Conservation (phyloP, 2,888 invertebrate species). For the Tribolium freemani region DNA sequence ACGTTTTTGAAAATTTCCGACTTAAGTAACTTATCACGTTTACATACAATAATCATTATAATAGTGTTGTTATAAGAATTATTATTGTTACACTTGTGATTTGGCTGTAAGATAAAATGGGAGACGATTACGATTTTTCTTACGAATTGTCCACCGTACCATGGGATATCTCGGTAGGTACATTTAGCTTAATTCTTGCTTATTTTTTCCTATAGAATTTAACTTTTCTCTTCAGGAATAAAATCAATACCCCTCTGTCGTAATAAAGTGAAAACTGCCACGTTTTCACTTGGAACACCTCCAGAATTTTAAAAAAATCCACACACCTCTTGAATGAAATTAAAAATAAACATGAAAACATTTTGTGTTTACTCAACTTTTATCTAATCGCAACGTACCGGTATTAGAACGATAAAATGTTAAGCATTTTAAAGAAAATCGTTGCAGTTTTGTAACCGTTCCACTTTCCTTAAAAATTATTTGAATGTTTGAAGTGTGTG, state of each 20-base stretch:
- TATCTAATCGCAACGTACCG: not conserved
- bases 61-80: not conserved
- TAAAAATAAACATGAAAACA: constrained; percentile 15
- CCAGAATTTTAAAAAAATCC: constrained; percentile 21
- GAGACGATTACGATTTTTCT: constrained; percentile 62
- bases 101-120: constrained; percentile 48
- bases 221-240: not conserved
- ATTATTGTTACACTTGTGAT: not conserved
- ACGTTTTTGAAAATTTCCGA: not conserved
- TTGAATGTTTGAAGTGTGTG: not conserved
- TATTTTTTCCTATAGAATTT: not conserved
- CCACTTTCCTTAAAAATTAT: not conserved
- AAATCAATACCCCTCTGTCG: constrained; percentile 19
- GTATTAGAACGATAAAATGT: not conserved
- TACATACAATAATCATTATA: not conserved
- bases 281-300: constrained; percentile 20
- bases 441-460: not conserved
- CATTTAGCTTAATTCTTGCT: not conserved
- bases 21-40: not conserved
- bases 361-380: not conserved
- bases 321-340: not conserved
- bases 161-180: constrained; percentile 57
- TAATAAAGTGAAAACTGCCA: constrained; percentile 8
- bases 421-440: not conserved
- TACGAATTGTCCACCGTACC: constrained; percentile 64